Base-by-base conservation (phyloP, 1,140 invertebrate genomes). In the Zaprionus africanus region DNA sequence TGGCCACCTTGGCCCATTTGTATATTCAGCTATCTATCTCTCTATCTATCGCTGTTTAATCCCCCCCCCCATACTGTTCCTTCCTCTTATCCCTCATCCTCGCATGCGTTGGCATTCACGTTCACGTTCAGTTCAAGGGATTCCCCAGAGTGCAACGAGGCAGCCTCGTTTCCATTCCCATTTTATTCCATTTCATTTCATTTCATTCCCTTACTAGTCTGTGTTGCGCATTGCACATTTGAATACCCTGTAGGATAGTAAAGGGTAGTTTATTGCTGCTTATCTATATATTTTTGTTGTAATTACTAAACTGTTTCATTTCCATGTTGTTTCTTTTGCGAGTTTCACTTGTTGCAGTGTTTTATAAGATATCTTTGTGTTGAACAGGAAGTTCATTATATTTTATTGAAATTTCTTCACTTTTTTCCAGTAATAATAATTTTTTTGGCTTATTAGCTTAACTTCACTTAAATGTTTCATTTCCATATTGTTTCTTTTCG, bases 61-160 rank as follows among this genome's bases (percentile, higher is more conserved):
- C 13, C 38, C 12, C 38, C 63, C 38, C 19, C 38, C 15, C 36
- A 17, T 43, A 7, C 36, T 13, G 22, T 2, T 22, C 22, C 22
- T n/a, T n/a, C 22, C 22, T 22, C 22, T 22, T 22, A 22, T 22
- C 19, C 43, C 31, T 60, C 36, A 12, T 6, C 43, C n/a, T 19
- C 22, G 64, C 46, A n/a, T 38, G 13, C n/a, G 41, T 43, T 46
- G n/a, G n/a, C n/a, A 46, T 46, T 46, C n/a, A 46, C 41, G 41
- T 19, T 62, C 59, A 63, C 66, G 56, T 74, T 60, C 51, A 19
- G 41, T 9, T 12, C 24, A 49, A 41, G 66, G 66, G 62, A 76
- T 65, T 76, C 74, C 74, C 74, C 58, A 66, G 74, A 66, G 69
- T 76, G 74, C 69, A 62, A 13, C 69, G 41, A 15, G 58, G 67